These are phyloP conservation scores for Drosophila recens DNA, from an alignment of 2,888 invertebrate species.

Conservation along the genomic window DNA sequence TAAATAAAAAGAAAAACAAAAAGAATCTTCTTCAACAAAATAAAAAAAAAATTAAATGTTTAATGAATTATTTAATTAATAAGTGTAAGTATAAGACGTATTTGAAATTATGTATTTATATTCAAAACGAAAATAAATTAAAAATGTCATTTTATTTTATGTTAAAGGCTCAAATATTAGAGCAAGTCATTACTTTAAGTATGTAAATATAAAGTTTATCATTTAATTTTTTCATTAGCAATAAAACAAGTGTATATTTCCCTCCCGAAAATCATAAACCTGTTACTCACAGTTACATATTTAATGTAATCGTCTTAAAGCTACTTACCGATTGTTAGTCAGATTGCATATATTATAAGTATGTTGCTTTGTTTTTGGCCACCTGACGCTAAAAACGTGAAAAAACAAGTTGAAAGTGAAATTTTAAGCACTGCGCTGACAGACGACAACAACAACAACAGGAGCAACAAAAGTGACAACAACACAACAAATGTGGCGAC, in stretches of 20 bases:
- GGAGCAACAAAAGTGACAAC: conserved; percentile 13
- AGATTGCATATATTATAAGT: conserved; percentile 35
- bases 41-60: too few relatives aligned
- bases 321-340: conserved; percentile 14
- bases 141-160: not conserved
- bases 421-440: conserved; percentile 62
- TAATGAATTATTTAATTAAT: too few relatives aligned
- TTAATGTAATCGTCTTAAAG: conserved; percentile 32
- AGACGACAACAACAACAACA: conserved; percentile 37
- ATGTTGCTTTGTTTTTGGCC: conserved; percentile 41
- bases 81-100: too few relatives aligned
- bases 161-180: not conserved
- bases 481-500: conserved; percentile 45
- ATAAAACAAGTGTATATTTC: conserved; percentile 1
- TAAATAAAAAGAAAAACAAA: not conserved
- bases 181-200: not conserved
- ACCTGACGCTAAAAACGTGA: conserved; percentile 56
- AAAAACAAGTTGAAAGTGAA: conserved; percentile 26
- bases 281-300: conserved; percentile 7
- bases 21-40: not conserved
- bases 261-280: not conserved
- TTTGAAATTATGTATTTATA: too few relatives aligned
- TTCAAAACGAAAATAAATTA: too few relatives aligned
- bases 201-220: not conserved
- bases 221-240: not conserved